Percentiles rank a stretch among this genome's conserved stretches.
Evolutionary conservation across 30 jellyfish, hydroid and myxozoan genomes (phyloP).

Genomic region (Catostylus mosaicus): DNA sequence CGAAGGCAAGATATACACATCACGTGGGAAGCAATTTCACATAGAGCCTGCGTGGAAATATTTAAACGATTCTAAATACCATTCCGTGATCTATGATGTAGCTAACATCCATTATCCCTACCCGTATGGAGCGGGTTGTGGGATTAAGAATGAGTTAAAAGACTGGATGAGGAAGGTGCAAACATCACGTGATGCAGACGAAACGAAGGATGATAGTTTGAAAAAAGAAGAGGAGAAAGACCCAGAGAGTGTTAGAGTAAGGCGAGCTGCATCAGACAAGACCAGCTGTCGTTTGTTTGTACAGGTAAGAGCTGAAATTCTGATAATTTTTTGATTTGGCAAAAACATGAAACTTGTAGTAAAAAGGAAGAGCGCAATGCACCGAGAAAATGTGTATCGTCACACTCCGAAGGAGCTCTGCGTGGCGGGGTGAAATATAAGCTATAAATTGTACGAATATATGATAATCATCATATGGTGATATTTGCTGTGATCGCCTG

Average conservation of each 20-base stretch:
- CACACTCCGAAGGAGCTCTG: too few relatives aligned
- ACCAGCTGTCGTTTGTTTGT: slow-evolving; percentile 79
- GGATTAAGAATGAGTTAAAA: slow-evolving; percentile 68
- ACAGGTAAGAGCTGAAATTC: slow-evolving; percentile 78
- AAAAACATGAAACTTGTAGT: too few relatives aligned
- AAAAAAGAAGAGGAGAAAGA: neutral
- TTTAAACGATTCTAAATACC: slow-evolving; percentile 61
- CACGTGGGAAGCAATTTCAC: slow-evolving; percentile 71
- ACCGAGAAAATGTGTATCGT: too few relatives aligned
- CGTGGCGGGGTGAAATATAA: too few relatives aligned
- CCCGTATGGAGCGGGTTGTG: slow-evolving; percentile 81
- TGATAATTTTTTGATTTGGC: neutral
- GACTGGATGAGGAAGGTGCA: slow-evolving; percentile 80
- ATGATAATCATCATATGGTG: too few relatives aligned
- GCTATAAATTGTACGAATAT: too few relatives aligned
- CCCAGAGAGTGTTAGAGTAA: slow-evolving; percentile 19
- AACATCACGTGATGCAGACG: slow-evolving; percentile 26
- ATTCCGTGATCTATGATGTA: slow-evolving; percentile 80
- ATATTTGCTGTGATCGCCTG: too few relatives aligned
- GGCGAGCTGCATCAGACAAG: slow-evolving; percentile 52
- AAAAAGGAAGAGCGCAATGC: too few relatives aligned
- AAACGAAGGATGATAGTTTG: neutral
- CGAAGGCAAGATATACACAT: slow-evolving; percentile 81
- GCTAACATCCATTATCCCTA: slow-evolving; percentile 69
- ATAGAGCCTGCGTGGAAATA: slow-evolving; percentile 87